phyloP scores from a whole-genome alignment of 1,140 invertebrate species.

The Brachionus sp. region DNA sequence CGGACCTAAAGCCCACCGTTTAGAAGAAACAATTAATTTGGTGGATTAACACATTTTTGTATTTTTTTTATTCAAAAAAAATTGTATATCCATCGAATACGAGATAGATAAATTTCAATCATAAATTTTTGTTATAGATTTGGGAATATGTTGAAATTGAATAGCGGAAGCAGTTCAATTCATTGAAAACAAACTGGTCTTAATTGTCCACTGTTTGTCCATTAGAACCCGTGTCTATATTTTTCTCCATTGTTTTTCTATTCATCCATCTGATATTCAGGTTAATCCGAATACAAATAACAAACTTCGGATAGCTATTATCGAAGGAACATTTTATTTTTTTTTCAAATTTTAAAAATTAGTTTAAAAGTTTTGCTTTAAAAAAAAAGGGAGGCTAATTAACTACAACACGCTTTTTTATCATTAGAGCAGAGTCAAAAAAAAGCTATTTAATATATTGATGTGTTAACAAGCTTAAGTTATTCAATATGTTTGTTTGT shows the following conservation, averaged over 20 bases:
- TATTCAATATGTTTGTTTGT: neutral
- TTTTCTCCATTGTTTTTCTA: neutral
- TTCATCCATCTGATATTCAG: constrained; percentile 17
- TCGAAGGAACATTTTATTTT: neutral
- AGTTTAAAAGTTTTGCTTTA: neutral
- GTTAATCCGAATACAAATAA: constrained; percentile 37
- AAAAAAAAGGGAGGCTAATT: neutral
- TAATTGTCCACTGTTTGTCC: neutral
- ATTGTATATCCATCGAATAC: neutral
- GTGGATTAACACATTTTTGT: constrained; percentile 34
- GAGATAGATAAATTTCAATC: constrained; percentile 4
- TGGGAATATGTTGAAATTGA: neutral
- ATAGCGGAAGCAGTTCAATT: neutral
- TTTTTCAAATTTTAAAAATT: neutral
- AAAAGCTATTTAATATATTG: neutral
- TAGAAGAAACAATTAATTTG: constrained; percentile 8
- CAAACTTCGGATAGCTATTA: neutral
- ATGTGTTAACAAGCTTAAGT: neutral
- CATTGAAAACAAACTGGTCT: neutral
- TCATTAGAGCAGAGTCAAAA: too few relatives aligned
- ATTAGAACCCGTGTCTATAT: neutral
- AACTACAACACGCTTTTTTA: too few relatives aligned
- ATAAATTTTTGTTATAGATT: neutral
- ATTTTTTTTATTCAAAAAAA: constrained; percentile 8
- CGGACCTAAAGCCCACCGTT: neutral